These are phyloP conservation scores for Germaria angustata DNA, from an alignment of 2,888 invertebrate genomes.

Conservation along the genomic window DNA sequence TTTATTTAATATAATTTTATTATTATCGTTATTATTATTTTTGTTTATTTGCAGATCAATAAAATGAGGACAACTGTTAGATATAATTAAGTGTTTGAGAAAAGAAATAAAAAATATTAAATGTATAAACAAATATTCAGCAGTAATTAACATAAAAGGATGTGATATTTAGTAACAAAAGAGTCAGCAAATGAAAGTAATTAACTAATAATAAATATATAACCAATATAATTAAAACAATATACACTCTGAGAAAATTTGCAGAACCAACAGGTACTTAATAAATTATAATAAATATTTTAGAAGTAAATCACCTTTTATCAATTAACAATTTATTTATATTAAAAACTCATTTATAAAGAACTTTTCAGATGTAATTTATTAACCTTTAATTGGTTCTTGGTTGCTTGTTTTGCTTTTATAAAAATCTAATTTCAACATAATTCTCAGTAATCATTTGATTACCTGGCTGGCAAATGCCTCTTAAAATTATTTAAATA, in stretches of 20 bases:
- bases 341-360: neutral
- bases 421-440: neutral
- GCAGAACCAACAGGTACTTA: slow-evolving; percentile 76
- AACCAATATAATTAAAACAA: slow-evolving; percentile 50
- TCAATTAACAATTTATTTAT: neutral
- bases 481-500: neutral
- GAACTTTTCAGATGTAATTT: neutral
- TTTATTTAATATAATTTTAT: slow-evolving; percentile 55
- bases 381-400: neutral
- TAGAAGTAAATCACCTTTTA: neutral
- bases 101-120: slow-evolving; percentile 9
- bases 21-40: slow-evolving; percentile 54
- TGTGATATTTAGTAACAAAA: slow-evolving; percentile 22
- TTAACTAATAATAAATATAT: slow-evolving; percentile 29
- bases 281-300: neutral
- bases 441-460: neutral
- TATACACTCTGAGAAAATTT: slow-evolving; percentile 72
- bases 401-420: no score
- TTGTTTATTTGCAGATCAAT: slow-evolving; percentile 66
- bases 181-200: slow-evolving; percentile 29
- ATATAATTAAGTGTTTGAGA: slow-evolving; percentile 56
- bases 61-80: slow-evolving; percentile 63
- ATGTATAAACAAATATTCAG: slow-evolving; percentile 22
- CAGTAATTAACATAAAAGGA: slow-evolving; percentile 27
- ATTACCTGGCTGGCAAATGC: neutral